phyloP scores from a whole-genome alignment of 2,113 vertebrate species.

The Daphoenositta chrysoptera region DNA sequence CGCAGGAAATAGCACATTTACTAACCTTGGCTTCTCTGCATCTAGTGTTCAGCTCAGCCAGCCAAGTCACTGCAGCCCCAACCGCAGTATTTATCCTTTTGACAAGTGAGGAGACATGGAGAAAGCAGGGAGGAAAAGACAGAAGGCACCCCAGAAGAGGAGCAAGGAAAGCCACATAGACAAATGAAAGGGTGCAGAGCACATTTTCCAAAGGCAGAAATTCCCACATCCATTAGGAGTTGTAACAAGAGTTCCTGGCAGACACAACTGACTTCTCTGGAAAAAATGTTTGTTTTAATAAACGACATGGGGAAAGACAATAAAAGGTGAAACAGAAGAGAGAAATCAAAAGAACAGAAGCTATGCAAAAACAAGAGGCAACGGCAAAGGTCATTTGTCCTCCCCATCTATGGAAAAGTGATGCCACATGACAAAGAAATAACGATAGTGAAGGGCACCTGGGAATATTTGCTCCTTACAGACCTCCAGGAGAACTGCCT shows the following conservation, averaged over 20 bases:
- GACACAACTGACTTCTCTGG: not conserved
- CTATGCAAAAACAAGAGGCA: not conserved
- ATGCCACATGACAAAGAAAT: not conserved
- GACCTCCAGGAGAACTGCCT: not conserved
- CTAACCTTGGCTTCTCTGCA: not conserved
- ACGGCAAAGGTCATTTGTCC: not conserved
- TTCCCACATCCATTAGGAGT: not conserved
- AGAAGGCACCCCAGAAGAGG: not conserved
- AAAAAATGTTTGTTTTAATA: not conserved
- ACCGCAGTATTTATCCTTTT: not conserved
- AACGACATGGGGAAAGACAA: not conserved
- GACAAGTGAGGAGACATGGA: not conserved
- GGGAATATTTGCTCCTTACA: not conserved
- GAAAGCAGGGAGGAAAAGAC: not conserved
- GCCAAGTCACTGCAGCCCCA: not conserved
- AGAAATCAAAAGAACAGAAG: not conserved
- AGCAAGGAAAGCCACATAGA: not conserved
- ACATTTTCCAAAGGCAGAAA: not conserved
- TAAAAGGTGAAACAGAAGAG: not conserved
- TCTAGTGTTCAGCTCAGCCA: not conserved
- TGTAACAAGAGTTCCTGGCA: not conserved
- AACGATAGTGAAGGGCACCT: not conserved
- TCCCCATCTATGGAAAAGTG: not conserved
- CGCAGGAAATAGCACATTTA: not conserved
- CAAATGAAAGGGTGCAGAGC: not conserved